These are phyloP conservation scores for Torymus auratus DNA, from an alignment of 2,888 invertebrate genomes.

Conservation along the genomic window DNA sequence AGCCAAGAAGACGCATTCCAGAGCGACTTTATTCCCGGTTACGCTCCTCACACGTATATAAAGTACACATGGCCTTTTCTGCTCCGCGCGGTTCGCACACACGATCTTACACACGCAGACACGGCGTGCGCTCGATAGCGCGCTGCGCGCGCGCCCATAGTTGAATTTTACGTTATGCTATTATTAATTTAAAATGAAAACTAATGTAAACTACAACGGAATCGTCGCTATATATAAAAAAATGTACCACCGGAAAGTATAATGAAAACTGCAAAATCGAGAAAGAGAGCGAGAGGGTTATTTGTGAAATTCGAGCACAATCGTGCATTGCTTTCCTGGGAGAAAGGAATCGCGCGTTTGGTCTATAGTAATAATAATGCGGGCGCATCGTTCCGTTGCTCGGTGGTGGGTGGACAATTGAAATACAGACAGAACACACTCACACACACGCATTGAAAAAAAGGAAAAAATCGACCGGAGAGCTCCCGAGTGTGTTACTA, in stretches of 20 bases:
- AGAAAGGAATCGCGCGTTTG: neutral
- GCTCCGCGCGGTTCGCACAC: slow-evolving; percentile 18
- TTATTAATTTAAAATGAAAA: neutral
- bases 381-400: slow-evolving; percentile 40
- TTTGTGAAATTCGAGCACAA: no score
- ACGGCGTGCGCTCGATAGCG: no score
- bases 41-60: no score
- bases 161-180: slow-evolving; percentile 53
- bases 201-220: slow-evolving; percentile 6
- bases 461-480: no score
- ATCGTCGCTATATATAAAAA: no score
- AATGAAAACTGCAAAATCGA: no score
- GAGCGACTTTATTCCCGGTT: slow-evolving; percentile 29
- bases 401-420: neutral
- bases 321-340: neutral
- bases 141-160: slow-evolving; percentile 30
- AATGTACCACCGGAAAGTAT: no score
- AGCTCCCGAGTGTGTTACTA: no score
- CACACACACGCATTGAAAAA: no score
- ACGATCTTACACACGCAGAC: no score
- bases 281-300: no score
- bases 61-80: neutral
- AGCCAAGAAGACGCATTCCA: slow-evolving; percentile 45
- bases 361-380: neutral
- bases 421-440: no score